Conservation (phyloP, 1,140 invertebrate species). For the Chironomus striatipennis region DNA sequence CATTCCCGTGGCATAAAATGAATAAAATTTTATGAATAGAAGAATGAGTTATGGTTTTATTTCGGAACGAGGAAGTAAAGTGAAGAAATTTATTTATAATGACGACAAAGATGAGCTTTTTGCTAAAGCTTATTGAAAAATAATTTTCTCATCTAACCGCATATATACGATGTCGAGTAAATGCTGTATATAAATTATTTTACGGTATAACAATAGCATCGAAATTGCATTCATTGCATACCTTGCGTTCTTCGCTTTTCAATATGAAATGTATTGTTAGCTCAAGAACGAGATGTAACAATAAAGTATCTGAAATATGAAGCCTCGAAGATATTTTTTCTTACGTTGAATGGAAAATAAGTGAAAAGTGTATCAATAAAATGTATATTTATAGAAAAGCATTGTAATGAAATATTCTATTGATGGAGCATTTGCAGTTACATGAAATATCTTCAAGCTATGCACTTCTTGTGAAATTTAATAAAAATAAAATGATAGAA, state of each 20-base stretch:
- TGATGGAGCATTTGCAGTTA: not conserved
- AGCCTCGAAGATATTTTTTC: not conserved
- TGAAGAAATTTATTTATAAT: too few relatives aligned
- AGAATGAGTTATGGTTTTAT: not conserved
- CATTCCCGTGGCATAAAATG: not conserved
- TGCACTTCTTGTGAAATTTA: too few relatives aligned
- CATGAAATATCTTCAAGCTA: too few relatives aligned
- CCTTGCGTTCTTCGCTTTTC: not conserved
- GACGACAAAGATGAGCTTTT: too few relatives aligned
- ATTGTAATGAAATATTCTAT: not conserved
- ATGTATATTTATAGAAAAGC: not conserved
- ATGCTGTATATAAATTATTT: not conserved
- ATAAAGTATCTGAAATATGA: not conserved
- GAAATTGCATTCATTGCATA: not conserved
- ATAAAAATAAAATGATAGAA: too few relatives aligned
- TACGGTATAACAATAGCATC: not conserved
- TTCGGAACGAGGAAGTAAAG: not conserved
- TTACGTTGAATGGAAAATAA: too few relatives aligned
- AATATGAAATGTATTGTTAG: not conserved
- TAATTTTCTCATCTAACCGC: too few relatives aligned
- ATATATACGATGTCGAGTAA: not conserved
- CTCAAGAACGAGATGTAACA: too few relatives aligned
- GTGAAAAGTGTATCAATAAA: not conserved
- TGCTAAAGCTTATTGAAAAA: too few relatives aligned
- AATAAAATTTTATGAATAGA: not conserved